Evolutionary conservation across 1,140 invertebrate genomes (phyloP).

Genomic region (Manduca sexta): DNA sequence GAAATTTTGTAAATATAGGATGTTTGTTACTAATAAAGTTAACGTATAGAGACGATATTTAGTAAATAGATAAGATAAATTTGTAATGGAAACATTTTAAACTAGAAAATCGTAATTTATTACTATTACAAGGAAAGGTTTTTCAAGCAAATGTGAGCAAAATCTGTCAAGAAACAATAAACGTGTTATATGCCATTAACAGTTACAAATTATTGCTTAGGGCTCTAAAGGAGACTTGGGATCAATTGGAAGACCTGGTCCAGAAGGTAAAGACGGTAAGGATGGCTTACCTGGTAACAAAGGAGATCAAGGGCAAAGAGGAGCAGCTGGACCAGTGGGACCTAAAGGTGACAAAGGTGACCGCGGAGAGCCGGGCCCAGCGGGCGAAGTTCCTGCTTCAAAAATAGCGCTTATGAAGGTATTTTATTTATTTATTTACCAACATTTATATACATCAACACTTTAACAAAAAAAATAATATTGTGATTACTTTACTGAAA

Average conservation of each 20-base stretch:
- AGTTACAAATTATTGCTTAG: too few species aligned
- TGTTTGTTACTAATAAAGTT: too few species aligned
- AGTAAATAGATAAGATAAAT: too few species aligned
- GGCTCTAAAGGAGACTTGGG: too few species aligned
- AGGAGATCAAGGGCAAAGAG: slow-evolving; percentile 31
- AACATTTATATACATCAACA: neutral
- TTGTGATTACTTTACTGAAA: neutral
- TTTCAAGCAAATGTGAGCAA: too few species aligned
- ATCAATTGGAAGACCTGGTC: slow-evolving; percentile 28
- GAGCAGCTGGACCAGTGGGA: slow-evolving; percentile 30
- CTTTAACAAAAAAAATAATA: neutral
- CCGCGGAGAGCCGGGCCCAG: slow-evolving; percentile 29
- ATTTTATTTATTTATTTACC: slow-evolving; percentile 6
- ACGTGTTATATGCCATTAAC: too few species aligned
- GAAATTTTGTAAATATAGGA: too few species aligned
- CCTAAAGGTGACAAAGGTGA: slow-evolving; percentile 40
- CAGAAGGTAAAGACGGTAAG: slow-evolving; percentile 31
- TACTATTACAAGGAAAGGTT: too few species aligned
- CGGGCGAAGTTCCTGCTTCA: slow-evolving; percentile 30
- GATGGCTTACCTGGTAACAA: slow-evolving; percentile 25
- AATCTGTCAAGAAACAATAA: too few species aligned
- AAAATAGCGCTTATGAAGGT: slow-evolving; percentile 40
- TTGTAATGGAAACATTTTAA: too few species aligned
- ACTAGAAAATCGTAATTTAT: too few species aligned
- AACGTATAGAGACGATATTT: too few species aligned